These are phyloP conservation scores for Drosophila sulfurigaster DNA, from an alignment of 1,140 invertebrate species.

Conservation along the genomic window DNA sequence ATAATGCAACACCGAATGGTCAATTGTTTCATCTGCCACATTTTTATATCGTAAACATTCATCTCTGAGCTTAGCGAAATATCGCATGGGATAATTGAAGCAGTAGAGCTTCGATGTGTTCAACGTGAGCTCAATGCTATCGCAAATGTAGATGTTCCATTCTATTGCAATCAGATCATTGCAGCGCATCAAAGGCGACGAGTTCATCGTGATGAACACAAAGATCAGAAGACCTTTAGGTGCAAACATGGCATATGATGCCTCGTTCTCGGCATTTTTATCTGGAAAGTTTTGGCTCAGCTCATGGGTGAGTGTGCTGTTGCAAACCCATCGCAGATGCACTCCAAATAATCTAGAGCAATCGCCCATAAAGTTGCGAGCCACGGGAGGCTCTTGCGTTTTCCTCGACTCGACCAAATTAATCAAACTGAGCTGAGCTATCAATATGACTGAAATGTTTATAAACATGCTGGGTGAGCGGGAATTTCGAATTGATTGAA, in stretches of 20 bases:
- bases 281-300: not conserved
- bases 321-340: not conserved
- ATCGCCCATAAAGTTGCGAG: not conserved
- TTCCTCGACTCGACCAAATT: not conserved
- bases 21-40: not conserved
- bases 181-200: constrained; percentile 15
- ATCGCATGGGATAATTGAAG: constrained; percentile 10
- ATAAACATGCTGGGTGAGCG: constrained; percentile 16
- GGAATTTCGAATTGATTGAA: constrained; percentile 11
- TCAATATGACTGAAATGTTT: not conserved
- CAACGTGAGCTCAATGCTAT: not conserved
- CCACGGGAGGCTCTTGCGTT: too few species aligned
- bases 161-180: not conserved
- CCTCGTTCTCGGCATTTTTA: not conserved
- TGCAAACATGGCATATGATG: constrained; percentile 10
- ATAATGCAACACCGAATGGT: constrained; percentile 25
- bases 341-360: constrained; percentile 6
- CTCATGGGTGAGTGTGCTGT: not conserved
- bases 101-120: constrained; percentile 7
- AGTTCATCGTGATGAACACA: constrained; percentile 24
- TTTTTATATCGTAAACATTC: not conserved
- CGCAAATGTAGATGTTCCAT: not conserved
- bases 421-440: not conserved
- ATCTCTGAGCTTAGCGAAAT: constrained; percentile 9
- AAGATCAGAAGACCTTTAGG: not conserved